Evolutionary conservation across 2,888 invertebrate species (phyloP).

Genomic region (Pasiphila rectangulata): DNA sequence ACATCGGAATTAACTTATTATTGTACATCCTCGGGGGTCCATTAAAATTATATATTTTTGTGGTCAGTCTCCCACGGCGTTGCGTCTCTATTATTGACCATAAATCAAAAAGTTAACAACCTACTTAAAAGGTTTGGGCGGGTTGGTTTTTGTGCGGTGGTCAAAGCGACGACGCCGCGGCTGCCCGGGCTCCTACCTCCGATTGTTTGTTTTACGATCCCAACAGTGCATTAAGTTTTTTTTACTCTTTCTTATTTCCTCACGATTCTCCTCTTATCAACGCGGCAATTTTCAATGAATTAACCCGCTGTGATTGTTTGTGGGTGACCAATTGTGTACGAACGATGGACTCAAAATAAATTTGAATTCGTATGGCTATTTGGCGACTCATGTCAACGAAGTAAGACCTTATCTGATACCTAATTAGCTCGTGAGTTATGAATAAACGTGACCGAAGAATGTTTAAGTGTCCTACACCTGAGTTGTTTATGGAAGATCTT

Average conservation of each 20-base stretch:
- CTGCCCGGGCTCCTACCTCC: conserved; percentile 62
- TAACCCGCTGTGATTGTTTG: conserved; percentile 29
- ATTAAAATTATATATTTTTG: conserved; percentile 75
- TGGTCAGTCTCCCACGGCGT: conserved; percentile 79
- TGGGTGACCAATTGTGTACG: conserved; percentile 10
- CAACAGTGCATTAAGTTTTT: conserved; percentile 76
- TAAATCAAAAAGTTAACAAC: conserved; percentile 82
- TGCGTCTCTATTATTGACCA: conserved; percentile 80
- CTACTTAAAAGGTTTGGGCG: conserved; percentile 78
- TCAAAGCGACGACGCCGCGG: conserved; percentile 72
- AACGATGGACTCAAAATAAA: conserved; percentile 33
- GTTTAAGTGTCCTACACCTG: too few species aligned
- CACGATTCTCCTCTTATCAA: conserved; percentile 71
- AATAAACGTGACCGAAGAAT: conserved; percentile 35
- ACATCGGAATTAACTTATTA: conserved; percentile 67
- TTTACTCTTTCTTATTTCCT: conserved; percentile 68
- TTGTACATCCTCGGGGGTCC: conserved; percentile 73
- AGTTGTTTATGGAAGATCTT: too few species aligned
- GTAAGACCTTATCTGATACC: conserved; percentile 67
- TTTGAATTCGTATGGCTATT: conserved; percentile 60
- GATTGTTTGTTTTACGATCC: conserved; percentile 79
- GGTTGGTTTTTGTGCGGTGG: conserved; percentile 73
- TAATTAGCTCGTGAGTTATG: conserved; percentile 65
- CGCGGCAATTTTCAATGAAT: conserved; percentile 47
- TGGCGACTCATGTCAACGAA: conserved; percentile 49